Evolutionary conservation across 2,888 invertebrate genomes (phyloP).

Genomic region (Cantharis rustica): DNA sequence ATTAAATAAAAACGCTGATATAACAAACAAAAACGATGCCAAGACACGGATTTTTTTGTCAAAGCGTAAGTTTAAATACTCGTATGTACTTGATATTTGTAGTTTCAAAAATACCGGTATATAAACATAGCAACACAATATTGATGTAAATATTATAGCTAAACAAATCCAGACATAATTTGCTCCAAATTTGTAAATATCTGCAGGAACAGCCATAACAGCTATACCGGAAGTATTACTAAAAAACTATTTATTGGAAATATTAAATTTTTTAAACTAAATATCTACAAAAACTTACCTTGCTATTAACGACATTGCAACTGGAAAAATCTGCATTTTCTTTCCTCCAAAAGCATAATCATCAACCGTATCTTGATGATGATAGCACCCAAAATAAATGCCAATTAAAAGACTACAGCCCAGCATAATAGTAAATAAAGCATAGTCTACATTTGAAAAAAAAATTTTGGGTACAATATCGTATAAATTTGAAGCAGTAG

Average conservation of each 20-base stretch:
- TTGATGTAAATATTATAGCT: constrained; percentile 49
- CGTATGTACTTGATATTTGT: constrained; percentile 67
- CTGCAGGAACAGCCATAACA: constrained; percentile 73
- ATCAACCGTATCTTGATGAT: constrained; percentile 61
- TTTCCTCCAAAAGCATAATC: constrained; percentile 71
- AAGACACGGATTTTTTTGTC: constrained; percentile 61
- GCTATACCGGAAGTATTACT: constrained; percentile 78
- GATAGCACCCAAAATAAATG: constrained; percentile 59
- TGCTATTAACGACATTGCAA: constrained; percentile 69
- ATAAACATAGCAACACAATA: constrained; percentile 43
- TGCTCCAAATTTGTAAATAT: constrained; percentile 73
- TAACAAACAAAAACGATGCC: constrained; percentile 61
- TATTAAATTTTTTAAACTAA: constrained; percentile 45
- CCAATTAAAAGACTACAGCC: constrained; percentile 59
- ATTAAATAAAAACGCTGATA: constrained; percentile 61
- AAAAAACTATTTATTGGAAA: constrained; percentile 35
- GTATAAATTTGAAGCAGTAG: background rate
- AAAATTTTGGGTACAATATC: background rate
- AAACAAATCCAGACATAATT: constrained; percentile 61
- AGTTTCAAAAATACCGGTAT: constrained; percentile 60
- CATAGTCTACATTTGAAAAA: constrained; percentile 55
- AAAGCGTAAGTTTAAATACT: constrained; percentile 65
- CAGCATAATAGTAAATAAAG: constrained; percentile 56
- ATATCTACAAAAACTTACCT: constrained; percentile 58
- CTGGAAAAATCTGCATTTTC: constrained; percentile 69